Base-by-base conservation (phyloP, 2,888 invertebrate genomes). In the Agrotis segetum region DNA sequence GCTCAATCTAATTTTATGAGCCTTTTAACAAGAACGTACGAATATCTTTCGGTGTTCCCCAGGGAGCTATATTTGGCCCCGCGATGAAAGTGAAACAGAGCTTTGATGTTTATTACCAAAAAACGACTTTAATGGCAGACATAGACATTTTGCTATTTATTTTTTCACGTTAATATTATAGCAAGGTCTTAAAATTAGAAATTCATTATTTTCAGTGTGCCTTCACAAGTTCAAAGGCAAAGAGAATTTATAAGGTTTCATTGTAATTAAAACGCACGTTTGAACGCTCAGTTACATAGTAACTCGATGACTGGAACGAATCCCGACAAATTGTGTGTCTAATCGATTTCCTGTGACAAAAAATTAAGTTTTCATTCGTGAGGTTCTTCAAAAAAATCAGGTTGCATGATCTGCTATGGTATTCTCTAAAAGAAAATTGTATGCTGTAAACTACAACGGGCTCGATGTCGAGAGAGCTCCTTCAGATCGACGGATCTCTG, bases 291-390 rank as follows among this genome's bases (percentile, higher is more conserved):
- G 46, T 34, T 19, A 24, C 66, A 3, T 44, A 55, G 65, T 47
- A 70, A 83, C 50, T 70, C 40, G 58, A 83, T 83, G 68, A n/a
- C 66, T 81, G 74, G 62, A 77, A 77, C 78, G 70, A 79, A 79
- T 74, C 56, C 66, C 13, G 7, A 47, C 47, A 66, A 74, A 82
- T 64, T 65, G 21, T 75, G 69, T 17, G 56, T 59, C 56, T 24
- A 74, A 81, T 82, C 56, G 56, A 82, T 77, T 81, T 72, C 21
- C 24, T 47, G 53, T 9, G 16, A 11, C 11, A 9, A 21, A 44
- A 47, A 52, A 58, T 52, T 40, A 40, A 49, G 6, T 61, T 55
- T 62, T 62, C 47, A 60, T 50, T 34, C 40, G 11, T 34, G 34
- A 7, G 34, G 34, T 34, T 40, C 34, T 34, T 11, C 40, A 40